Evolutionary conservation across 2,797 vertebrate species (phyloP).

Genomic region (Micropoecilia bifurca): DNA sequence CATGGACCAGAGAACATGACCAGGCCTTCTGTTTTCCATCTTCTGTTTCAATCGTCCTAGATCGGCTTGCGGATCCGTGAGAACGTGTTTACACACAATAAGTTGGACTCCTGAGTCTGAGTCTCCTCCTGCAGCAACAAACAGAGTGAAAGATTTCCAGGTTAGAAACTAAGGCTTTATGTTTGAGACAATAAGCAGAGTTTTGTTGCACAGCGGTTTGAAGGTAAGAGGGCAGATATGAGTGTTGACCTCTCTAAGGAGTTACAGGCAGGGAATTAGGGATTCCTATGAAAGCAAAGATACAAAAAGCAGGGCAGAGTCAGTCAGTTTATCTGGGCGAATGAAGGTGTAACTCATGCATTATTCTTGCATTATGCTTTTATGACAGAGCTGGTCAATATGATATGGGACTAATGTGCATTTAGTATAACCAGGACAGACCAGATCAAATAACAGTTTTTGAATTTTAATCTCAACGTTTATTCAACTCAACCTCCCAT

Average conservation of each 20-base stretch:
- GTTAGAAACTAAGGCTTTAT: conserved; percentile 48
- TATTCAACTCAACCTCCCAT: background rate
- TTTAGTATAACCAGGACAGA: background rate
- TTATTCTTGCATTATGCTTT: background rate
- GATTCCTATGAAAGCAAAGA: conserved; percentile 12
- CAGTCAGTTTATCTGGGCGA: conserved; percentile 6
- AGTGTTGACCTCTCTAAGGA: conserved; percentile 42
- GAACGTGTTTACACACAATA: conserved; percentile 21
- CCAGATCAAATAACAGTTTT: background rate
- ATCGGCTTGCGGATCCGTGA: conserved; percentile 37
- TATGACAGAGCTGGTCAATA: background rate
- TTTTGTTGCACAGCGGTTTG: conserved; percentile 40
- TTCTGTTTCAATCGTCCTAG: conserved; percentile 51
- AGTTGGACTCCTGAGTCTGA: background rate
- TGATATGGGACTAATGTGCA: background rate
- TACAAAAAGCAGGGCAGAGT: conserved; percentile 27
- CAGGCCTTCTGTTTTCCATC: background rate
- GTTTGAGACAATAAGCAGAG: conserved; percentile 36
- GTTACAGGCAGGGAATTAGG: conserved; percentile 36
- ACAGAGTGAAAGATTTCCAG: conserved; percentile 1
- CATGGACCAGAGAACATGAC: background rate
- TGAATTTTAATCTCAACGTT: background rate
- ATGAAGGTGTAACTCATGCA: background rate
- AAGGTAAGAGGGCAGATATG: conserved; percentile 22
- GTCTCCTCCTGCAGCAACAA: conserved; percentile 1